Percentiles rank a stretch among this genome's conserved stretches.
These are phyloP conservation scores for Platysteira castanea DNA, from an alignment of 2,113 vertebrate species.

Conservation along the genomic window DNA sequence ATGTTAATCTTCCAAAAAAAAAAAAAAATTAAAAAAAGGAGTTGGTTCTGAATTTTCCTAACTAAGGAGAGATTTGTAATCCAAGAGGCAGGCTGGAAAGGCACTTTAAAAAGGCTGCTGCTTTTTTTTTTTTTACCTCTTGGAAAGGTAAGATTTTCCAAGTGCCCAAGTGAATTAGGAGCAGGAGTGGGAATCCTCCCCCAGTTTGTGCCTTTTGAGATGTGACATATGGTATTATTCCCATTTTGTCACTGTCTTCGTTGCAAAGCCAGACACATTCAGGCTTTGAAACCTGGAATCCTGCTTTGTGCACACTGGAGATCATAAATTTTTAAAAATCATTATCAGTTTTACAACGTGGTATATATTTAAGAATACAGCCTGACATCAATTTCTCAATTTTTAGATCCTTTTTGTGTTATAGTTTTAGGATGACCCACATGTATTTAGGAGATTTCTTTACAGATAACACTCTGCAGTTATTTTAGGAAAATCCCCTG, in stretches of 20 bases:
- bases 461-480: neutral
- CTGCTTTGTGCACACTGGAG: neutral
- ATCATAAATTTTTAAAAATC: neutral
- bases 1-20: neutral
- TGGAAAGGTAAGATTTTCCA: neutral
- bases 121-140: neutral
- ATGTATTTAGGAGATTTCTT: neutral
- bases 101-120: neutral
- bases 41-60: neutral
- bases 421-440: neutral
- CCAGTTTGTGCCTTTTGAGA: neutral
- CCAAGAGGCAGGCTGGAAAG: neutral
- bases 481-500: neutral
- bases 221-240: neutral
- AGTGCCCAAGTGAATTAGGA: neutral
- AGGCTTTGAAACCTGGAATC: constrained; percentile 34
- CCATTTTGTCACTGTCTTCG: constrained; percentile 19
- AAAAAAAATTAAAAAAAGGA: neutral
- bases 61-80: neutral
- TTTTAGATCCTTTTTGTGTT: constrained; percentile 1
- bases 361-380: neutral
- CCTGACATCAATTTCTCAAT: neutral
- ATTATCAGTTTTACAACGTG: neutral
- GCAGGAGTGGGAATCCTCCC: neutral
- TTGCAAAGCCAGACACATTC: constrained; percentile 38